Conservation (phyloP, 2,888 invertebrate species). For the Argyresthia albistria region DNA sequence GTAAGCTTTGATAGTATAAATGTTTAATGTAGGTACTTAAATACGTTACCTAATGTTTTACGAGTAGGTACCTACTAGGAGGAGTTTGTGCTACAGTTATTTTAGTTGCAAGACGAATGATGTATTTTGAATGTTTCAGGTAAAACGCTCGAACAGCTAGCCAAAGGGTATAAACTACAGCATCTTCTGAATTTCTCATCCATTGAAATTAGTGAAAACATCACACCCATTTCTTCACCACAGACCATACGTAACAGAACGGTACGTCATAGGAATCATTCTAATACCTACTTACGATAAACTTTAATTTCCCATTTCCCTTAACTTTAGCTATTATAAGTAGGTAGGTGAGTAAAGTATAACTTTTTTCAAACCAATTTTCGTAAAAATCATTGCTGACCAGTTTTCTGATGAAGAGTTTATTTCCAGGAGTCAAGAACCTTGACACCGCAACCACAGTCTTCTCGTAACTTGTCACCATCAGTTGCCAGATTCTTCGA, state of each 20-base stretch:
- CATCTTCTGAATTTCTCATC: slow-evolving; percentile 26
- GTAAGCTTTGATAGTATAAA: slow-evolving; percentile 20
- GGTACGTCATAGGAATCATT: slow-evolving; percentile 21
- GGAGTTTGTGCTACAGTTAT: too few relatives aligned
- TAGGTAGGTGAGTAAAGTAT: too few relatives aligned
- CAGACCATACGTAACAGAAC: slow-evolving; percentile 23
- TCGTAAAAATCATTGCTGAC: too few relatives aligned
- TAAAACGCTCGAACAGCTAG: slow-evolving; percentile 53
- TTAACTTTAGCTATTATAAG: too few relatives aligned
- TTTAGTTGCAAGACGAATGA: too few relatives aligned
- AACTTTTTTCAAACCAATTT: too few relatives aligned
- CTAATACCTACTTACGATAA: not conserved
- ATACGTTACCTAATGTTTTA: too few relatives aligned
- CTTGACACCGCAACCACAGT: slow-evolving; percentile 18
- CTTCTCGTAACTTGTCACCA: slow-evolving; percentile 45
- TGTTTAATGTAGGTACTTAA: too few relatives aligned
- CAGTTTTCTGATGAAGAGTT: too few relatives aligned
- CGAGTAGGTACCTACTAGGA: too few relatives aligned
- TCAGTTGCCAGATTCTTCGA: slow-evolving; percentile 59
- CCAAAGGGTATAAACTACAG: slow-evolving; percentile 50
- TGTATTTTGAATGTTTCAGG: slow-evolving; percentile 24
- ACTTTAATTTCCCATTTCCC: too few relatives aligned
- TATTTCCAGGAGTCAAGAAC: not conserved
- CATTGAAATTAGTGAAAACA: slow-evolving; percentile 12
- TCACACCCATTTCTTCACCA: slow-evolving; percentile 21